A percentile compares a stretch with the other conserved stretches of the same genome.
Evolutionary conservation across 2,797 vertebrate species (phyloP).

Genomic region (Pipistrellus pygmaeus): DNA sequence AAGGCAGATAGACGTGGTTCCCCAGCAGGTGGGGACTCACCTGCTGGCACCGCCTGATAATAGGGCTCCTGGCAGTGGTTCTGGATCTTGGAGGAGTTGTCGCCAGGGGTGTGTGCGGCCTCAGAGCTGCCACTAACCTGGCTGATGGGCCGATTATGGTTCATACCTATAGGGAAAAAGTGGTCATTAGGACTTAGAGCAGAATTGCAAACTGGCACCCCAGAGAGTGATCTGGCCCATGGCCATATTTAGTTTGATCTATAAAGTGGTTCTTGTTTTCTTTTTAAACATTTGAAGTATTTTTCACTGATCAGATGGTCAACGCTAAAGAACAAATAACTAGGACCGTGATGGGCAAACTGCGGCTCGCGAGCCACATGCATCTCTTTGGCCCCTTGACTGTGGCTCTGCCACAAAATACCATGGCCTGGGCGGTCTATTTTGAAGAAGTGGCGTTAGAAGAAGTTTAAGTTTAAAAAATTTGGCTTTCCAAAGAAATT

Average conservation of each 20-base stretch:
- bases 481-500: too few relatives aligned
- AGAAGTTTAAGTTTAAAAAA: too few relatives aligned
- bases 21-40: constrained; percentile 79
- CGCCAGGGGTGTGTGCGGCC: neutral
- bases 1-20: neutral
- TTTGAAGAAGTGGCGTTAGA: too few relatives aligned
- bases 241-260: neutral
- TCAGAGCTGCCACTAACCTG: constrained; percentile 73
- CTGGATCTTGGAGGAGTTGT: constrained; percentile 56
- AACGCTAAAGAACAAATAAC: constrained; percentile 3
- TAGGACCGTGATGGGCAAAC: neutral
- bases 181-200: neutral
- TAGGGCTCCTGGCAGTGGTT: constrained; percentile 85
- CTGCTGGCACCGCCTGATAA: constrained; percentile 76
- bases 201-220: neutral
- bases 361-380: too few relatives aligned
- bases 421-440: too few relatives aligned
- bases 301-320: neutral
- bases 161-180: constrained; percentile 80
- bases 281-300: neutral
- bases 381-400: too few relatives aligned
- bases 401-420: too few relatives aligned
- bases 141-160: constrained; percentile 64
- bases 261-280: neutral
- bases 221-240: neutral